Percentiles rank a stretch among this genome's conserved stretches.
Evolutionary conservation across 1,140 invertebrate species (phyloP).

Genomic region (Eriosoma lanigerum): DNA sequence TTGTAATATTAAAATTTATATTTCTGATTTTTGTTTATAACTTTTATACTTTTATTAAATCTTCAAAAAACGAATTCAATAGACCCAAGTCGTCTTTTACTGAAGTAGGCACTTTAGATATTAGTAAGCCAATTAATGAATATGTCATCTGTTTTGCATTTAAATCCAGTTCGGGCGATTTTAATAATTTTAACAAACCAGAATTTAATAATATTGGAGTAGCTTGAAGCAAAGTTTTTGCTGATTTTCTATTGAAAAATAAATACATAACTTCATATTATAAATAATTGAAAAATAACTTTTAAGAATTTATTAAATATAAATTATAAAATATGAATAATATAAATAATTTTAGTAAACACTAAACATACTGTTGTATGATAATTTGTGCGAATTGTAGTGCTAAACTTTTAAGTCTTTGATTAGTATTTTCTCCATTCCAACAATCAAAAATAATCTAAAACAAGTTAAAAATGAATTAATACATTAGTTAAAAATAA

Average conservation of each 20-base stretch:
- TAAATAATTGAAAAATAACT: no score
- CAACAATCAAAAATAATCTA: constrained; percentile 79
- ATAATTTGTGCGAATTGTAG: constrained; percentile 81
- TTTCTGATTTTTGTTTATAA: not conserved
- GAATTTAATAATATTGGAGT: constrained; percentile 64
- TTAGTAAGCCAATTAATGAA: constrained; percentile 73
- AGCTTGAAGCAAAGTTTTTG: constrained; percentile 61
- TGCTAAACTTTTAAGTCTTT: constrained; percentile 76
- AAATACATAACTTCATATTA: constrained; percentile 55
- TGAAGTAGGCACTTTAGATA: constrained; percentile 67
- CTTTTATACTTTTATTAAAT: constrained; percentile 62
- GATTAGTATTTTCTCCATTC: constrained; percentile 80
- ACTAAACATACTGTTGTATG: constrained; percentile 60
- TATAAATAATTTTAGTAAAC: not conserved
- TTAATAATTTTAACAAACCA: constrained; percentile 71
- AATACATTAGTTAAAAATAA: not conserved
- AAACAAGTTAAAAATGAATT: not conserved
- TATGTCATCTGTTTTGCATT: constrained; percentile 69
- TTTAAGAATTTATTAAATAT: no score
- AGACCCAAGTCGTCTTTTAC: constrained; percentile 70
- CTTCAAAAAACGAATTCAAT: constrained; percentile 69
- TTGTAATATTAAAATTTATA: not conserved
- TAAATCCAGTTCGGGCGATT: constrained; percentile 58
- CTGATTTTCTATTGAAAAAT: constrained; percentile 64
- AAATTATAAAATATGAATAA: no score